Evolutionary conservation across 2,888 invertebrate genomes (phyloP), one percentile per base, ranked within the genome.

Genomic region (Strigamia transsilvanica): DNA sequence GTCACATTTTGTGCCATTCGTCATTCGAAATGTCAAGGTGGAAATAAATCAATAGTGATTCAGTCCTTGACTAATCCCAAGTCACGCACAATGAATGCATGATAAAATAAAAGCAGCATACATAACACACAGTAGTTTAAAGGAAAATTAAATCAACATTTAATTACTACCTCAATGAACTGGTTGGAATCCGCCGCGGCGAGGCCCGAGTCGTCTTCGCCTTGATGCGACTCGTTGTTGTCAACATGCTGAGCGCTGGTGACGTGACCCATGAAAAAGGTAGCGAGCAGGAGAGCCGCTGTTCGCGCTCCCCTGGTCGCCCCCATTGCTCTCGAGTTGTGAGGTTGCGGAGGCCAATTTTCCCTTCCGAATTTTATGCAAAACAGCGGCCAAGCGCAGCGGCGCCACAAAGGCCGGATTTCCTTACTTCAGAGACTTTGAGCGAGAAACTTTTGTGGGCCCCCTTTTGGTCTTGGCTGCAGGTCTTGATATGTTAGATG

Each of bases 391-490:
- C 73, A 73, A 73, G 73, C 73, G 73, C 27, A 32, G 42, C 79
- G 79, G 79, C 79, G 38, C 79, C 79, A 42, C 38, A 79, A 79
- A 41, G 79, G 79, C 79, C 79, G 79, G 79, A 79, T 79, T 41
- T 79, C 79, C 79, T 79, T 42, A 79, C 41, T 42, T 18, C 34
- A 18, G 79, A 79, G 56, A 41, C 79, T 79, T 73, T 2, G 27
- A 73, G 27, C 73, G 15, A 2, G 27, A 27, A 66, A 61, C 2
- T 27, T 73, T 79, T 32, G 23, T 3, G n/a, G 38, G 79, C 41
- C 73, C 56, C 73, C 13, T 73, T 73, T 73, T 73, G 9, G 12
- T 27, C 32, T 73, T 73, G 32, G 13, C 10, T n/a, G 15, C 18
- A 51, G 51, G 51, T 51, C 77, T 77, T 6, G 77, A 77, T 77